Conservation (phyloP, 2,797 vertebrate species). For the Pangasius djambal region DNA sequence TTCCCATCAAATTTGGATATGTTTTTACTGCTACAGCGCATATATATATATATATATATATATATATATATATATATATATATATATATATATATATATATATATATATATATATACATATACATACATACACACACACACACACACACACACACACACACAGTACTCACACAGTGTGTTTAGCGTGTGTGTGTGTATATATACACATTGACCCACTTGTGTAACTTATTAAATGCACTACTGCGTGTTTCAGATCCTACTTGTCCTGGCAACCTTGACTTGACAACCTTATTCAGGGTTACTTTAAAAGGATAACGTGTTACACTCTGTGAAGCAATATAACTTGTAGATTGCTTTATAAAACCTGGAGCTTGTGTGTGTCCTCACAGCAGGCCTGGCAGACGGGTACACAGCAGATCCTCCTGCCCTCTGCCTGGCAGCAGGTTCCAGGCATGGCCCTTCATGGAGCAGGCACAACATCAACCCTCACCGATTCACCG, state of each 20-base stretch:
- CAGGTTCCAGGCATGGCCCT: slow-evolving; percentile 94
- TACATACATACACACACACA: too few species aligned
- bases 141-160: too few species aligned
- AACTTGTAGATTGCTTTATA: neutral
- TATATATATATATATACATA: too few species aligned
- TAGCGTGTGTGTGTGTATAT: too few species aligned
- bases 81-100: too few species aligned
- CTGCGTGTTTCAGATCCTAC: neutral
- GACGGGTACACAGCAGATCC: slow-evolving; percentile 93
- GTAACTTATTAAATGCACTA: neutral
- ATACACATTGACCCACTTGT: too few species aligned
- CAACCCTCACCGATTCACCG: slow-evolving; percentile 79
- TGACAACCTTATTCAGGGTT: slow-evolving; percentile 1
- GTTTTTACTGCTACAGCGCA: neutral
- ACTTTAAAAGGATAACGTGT: slow-evolving; percentile 1
- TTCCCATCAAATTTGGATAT: neutral
- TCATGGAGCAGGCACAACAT: slow-evolving; percentile 86
- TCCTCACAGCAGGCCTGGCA: slow-evolving; percentile 95
- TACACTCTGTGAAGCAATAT: neutral
- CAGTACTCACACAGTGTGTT: too few species aligned
- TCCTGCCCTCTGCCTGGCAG: slow-evolving; percentile 97
- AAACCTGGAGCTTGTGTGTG: slow-evolving; percentile 32
- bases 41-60: neutral
- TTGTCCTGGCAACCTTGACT: neutral
- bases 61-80: too few species aligned